Evolutionary conservation across 2,113 vertebrate genomes (phyloP), one percentile per base, ranked within the genome.

Genomic region (Eclectus roratus): DNA sequence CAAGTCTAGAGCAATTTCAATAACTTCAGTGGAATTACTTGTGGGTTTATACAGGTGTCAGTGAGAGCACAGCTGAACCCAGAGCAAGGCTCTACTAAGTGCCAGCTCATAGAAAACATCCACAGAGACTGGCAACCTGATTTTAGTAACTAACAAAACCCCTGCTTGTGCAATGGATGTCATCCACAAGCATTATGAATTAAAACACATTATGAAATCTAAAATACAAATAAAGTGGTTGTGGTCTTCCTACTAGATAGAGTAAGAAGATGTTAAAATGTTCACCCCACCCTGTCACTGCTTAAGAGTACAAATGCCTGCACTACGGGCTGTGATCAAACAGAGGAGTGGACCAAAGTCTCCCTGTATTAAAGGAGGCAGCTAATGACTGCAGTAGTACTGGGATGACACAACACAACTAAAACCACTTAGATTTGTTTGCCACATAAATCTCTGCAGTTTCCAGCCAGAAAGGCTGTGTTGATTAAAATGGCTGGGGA

Each of bases 1-100:
- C 18, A 19, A 94, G 56, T 39, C 47, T 81, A 89, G 60, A 64
- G 52, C 12, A n/a, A 70, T 44, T 94, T 60, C 72, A 87, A 12
- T 19, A 85, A 76, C 61, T 89, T 31, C 53, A 60, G 23, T 35
- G 81, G 64, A 89, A 94, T 79, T 60, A 64, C 65, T 88, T 58
- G 43, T 56, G 55, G 37, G 41, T 91, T 93, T 91, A 46, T 55
- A 47, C 61, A 68, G 61, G 44, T 91, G 72, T 13, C 74, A 78
- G 55, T 13, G 64, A 74, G 37, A 92, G 64, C 66, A 79, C 47
- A 76, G 58, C 72, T 86, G 68, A 88, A 23, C 63, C 17, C 69
- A 61, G 24, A 77, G 37, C 28, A 58, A 85, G 35, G 47, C 43
- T 71, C 17, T 87, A 29, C 12, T 39, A 55, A 78, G 72, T 6